Conservation (phyloP, 1,140 invertebrate genomes). For the Protaetia brevitarsis region DNA sequence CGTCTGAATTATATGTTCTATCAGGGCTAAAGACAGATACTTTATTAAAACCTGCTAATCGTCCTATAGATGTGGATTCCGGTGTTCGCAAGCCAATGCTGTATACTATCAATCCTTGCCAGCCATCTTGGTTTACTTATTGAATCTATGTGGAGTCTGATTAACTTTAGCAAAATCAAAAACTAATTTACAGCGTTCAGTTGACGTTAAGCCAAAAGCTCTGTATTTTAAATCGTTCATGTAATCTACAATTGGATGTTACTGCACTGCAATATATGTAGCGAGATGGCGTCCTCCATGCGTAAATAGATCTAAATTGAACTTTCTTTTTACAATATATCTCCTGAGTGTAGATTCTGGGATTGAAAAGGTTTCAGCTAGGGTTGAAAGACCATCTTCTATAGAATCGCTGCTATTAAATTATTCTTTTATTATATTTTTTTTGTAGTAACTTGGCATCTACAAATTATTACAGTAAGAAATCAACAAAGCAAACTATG, state of each 20-base stretch:
- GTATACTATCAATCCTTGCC: constrained; percentile 29
- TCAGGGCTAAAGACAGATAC: neutral
- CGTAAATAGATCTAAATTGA: neutral
- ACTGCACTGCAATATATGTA: neutral
- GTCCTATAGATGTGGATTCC: neutral
- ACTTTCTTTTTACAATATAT: neutral
- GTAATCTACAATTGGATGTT: neutral
- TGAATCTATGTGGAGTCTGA: constrained; percentile 29
- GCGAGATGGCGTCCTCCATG: neutral
- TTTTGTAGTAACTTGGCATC: neutral
- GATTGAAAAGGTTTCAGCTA: neutral
- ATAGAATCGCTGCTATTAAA: no score
- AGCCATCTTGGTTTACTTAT: constrained; percentile 29
- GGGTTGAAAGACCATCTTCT: no score
- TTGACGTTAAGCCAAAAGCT: constrained; percentile 34
- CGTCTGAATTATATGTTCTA: constrained; percentile 9
- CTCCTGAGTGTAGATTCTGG: constrained; percentile 1
- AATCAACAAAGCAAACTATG: neutral
- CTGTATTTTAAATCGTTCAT: neutral
- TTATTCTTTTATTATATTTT: no score
- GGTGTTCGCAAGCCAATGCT: constrained; percentile 8
- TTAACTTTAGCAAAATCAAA: constrained; percentile 35
- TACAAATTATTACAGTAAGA: neutral
- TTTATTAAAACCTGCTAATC: neutral
- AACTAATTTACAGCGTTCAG: constrained; percentile 32